A percentile compares a stretch with the other conserved stretches of the same genome.
Conservation (phyloP, 2,888 invertebrate genomes). For the Epinotia ramella region DNA sequence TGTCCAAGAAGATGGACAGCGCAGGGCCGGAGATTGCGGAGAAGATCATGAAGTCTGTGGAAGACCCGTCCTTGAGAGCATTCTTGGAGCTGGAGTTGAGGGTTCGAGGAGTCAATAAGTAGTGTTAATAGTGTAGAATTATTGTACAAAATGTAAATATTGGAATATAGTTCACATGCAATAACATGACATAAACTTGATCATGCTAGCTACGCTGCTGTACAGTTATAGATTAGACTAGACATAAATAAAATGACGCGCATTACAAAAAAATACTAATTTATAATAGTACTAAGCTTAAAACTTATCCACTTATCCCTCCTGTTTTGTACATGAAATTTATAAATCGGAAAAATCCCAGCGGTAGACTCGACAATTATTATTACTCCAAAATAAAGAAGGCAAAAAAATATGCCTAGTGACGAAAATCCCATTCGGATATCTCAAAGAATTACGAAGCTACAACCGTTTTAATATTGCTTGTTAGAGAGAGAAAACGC, state of each 20-base stretch:
- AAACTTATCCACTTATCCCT: not conserved
- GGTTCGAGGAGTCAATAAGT: slow-evolving; percentile 66
- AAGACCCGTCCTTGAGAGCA: slow-evolving; percentile 93
- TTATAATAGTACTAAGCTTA: too few species aligned
- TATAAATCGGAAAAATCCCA: too few species aligned
- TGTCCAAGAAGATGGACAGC: slow-evolving; percentile 85
- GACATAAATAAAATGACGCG: not conserved
- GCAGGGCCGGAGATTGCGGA: slow-evolving; percentile 89
- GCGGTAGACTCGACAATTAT: too few species aligned
- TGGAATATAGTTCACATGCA: not conserved
- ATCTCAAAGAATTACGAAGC: too few species aligned
- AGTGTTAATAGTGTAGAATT: slow-evolving; percentile 11
- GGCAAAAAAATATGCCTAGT: too few species aligned
- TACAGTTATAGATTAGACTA: not conserved
- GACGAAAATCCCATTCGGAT: too few species aligned
- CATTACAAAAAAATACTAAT: too few species aligned
- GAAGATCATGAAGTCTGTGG: slow-evolving; percentile 90
- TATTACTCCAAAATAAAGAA: too few species aligned
- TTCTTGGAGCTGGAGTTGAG: slow-evolving; percentile 92
- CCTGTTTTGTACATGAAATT: not conserved
- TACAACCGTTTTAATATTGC: too few species aligned
- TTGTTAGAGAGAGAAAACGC: too few species aligned
- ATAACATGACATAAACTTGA: not conserved
- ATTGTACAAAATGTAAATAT: not conserved
- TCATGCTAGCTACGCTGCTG: not conserved